Evolutionary conservation across 2,888 invertebrate species (phyloP).

Genomic region (Plebejus melissa): DNA sequence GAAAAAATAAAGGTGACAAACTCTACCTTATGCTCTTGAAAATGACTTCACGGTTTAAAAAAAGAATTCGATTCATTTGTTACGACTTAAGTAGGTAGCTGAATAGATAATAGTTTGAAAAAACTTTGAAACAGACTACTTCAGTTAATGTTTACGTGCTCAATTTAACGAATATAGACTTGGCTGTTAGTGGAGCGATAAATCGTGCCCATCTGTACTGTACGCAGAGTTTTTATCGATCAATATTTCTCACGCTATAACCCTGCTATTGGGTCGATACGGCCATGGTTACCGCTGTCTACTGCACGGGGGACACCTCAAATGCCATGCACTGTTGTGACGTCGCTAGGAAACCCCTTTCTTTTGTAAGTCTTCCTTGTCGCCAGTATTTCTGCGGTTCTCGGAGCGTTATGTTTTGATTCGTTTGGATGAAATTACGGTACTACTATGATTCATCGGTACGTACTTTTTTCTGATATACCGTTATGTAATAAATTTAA

Average conservation of each 20-base stretch:
- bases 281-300: conserved; percentile 37
- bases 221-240: conserved; percentile 50
- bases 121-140: conserved; percentile 14
- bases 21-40: conserved; percentile 32
- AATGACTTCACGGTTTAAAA: conserved; percentile 42
- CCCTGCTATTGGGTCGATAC: conserved; percentile 50
- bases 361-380: conserved; percentile 43
- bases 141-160: conserved; percentile 30
- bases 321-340: conserved; percentile 47
- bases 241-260: conserved; percentile 71
- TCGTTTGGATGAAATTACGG: conserved; percentile 62
- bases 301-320: conserved; percentile 43
- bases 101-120: not conserved
- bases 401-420: conserved; percentile 29
- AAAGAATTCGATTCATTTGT: conserved; percentile 38
- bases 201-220: conserved; percentile 48
- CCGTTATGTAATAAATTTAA: not conserved
- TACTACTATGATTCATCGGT: conserved; percentile 73
- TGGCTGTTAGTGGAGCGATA: conserved; percentile 45
- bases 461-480: conserved; percentile 30
- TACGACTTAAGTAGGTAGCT: conserved; percentile 31
- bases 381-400: conserved; percentile 33
- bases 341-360: conserved; percentile 53
- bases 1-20: conserved; percentile 25
- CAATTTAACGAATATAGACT: conserved; percentile 42